Evolutionary conservation across 2,888 invertebrate species (phyloP).

Genomic region (Ligdia adustata): DNA sequence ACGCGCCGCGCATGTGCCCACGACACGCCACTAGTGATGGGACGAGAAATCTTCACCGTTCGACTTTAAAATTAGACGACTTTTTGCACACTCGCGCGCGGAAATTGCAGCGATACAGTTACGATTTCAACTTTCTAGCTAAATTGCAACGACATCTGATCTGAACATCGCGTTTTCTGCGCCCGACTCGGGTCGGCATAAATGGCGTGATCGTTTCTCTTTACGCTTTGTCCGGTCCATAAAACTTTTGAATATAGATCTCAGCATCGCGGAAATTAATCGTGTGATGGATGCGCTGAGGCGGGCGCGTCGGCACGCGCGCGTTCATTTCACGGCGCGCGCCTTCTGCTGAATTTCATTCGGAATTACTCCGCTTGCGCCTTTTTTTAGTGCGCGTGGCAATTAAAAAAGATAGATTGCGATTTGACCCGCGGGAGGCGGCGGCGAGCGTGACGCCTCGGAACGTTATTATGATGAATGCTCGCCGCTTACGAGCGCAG

Average conservation of each 20-base stretch:
- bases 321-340: slow-evolving; percentile 72
- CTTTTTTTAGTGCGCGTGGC: slow-evolving; percentile 69
- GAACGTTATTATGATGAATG: slow-evolving; percentile 79
- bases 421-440: slow-evolving; percentile 76
- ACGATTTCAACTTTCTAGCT: slow-evolving; percentile 61
- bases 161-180: slow-evolving; percentile 43
- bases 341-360: slow-evolving; percentile 65
- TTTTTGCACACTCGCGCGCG: slow-evolving; percentile 67
- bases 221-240: slow-evolving; percentile 54
- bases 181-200: slow-evolving; percentile 39
- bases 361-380: slow-evolving; percentile 64
- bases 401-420: slow-evolving; percentile 83
- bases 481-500: slow-evolving; percentile 61
- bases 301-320: slow-evolving; percentile 50
- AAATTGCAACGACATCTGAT: slow-evolving; percentile 47
- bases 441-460: slow-evolving; percentile 74
- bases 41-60: slow-evolving; percentile 78
- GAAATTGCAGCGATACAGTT: slow-evolving; percentile 65
- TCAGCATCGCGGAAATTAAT: slow-evolving; percentile 68
- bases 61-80: slow-evolving; percentile 69
- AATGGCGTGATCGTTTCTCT: slow-evolving; percentile 54
- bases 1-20: slow-evolving; percentile 76
- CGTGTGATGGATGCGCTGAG: slow-evolving; percentile 43
- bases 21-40: slow-evolving; percentile 72
- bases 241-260: slow-evolving; percentile 47